phyloP scores from a whole-genome alignment of 2,888 invertebrate species.

The Buathra laborator region DNA sequence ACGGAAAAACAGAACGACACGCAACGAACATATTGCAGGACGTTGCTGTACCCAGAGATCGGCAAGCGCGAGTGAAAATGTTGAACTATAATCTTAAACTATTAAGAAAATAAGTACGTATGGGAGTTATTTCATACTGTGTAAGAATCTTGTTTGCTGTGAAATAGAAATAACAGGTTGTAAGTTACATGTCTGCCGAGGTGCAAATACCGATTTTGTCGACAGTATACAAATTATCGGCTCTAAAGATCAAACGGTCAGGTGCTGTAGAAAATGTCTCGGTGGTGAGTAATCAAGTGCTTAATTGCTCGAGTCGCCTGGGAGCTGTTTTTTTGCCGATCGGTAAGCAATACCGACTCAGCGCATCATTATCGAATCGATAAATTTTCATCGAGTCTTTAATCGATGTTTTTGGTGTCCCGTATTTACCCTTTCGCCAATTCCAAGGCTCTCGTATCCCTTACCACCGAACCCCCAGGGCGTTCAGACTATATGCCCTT shows the following conservation, averaged over 20 bases:
- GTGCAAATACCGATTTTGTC: too few relatives aligned
- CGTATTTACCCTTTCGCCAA: constrained; percentile 38
- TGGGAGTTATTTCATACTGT: too few relatives aligned
- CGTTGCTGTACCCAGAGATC: background rate
- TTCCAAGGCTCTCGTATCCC: constrained; percentile 3
- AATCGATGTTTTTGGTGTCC: background rate
- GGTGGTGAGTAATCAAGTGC: too few relatives aligned
- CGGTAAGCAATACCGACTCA: background rate
- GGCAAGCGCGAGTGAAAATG: background rate
- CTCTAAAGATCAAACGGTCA: too few relatives aligned
- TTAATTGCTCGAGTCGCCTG: too few relatives aligned
- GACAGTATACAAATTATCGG: too few relatives aligned
- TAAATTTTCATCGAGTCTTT: background rate
- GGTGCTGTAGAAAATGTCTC: too few relatives aligned
- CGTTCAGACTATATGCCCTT: background rate
- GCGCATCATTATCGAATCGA: background rate
- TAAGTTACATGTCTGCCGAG: too few relatives aligned
- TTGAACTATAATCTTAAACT: background rate
- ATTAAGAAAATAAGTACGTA: background rate
- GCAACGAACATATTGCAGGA: constrained; percentile 14
- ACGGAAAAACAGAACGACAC: constrained; percentile 13
- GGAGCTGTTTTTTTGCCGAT: too few relatives aligned
- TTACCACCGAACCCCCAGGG: constrained; percentile 30
- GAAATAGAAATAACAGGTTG: too few relatives aligned
- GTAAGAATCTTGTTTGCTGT: too few relatives aligned